Base-by-base conservation (phyloP, 2,113 vertebrate genomes). In the Stictonetta naevosa region DNA sequence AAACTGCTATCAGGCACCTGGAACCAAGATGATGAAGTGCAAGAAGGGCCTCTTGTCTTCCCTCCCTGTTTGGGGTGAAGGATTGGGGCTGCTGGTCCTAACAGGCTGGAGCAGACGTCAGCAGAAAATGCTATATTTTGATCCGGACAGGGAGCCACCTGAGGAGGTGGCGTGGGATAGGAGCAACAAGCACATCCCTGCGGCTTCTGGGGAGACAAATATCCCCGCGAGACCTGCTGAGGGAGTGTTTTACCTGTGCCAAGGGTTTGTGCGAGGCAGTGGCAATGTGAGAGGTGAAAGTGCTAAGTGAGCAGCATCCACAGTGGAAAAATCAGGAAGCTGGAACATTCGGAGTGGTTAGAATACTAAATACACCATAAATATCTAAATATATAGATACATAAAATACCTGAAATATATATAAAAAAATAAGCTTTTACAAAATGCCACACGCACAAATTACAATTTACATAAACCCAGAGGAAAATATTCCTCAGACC, bases 381-480 rank as follows among this genome's bases (percentile, higher is more conserved):
- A 8, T 44, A 75, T 8, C 13, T 59, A 71, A 31, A 56, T 10
- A 26, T 21, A 34, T 2, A 50, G 11, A 25, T 56, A 50, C 2
- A 7, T 31, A 72, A 48, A 73, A 60, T 40, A 26, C 13, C 8
- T 46, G 52, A 64, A 29, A 33, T 15, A 38, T 40, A n/a, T n/a
- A 44, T 23, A 31, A 52, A 19, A 73, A 73, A n/a, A 8, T 19
- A 46, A 22, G 13, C 8, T 48, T 25, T 17, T 36, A 76, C 31
- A 58, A 89, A 73, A n/a, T 2, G n/a, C 12, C 23, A 25, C 1
- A 12, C 5, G 2, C 17, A 34, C 0, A 2, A 78, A 55, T 78
- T 28, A 53, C 2, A 2, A 17, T 1, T 82, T 28, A 26, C 0
- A 6, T 50, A 28, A 60, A 81, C 38, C 3, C 48, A 34, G 53